Evolutionary conservation across 2,113 vertebrate genomes (phyloP), one percentile per base, ranked within the genome.

Genomic region (Rhinoderma darwinii): DNA sequence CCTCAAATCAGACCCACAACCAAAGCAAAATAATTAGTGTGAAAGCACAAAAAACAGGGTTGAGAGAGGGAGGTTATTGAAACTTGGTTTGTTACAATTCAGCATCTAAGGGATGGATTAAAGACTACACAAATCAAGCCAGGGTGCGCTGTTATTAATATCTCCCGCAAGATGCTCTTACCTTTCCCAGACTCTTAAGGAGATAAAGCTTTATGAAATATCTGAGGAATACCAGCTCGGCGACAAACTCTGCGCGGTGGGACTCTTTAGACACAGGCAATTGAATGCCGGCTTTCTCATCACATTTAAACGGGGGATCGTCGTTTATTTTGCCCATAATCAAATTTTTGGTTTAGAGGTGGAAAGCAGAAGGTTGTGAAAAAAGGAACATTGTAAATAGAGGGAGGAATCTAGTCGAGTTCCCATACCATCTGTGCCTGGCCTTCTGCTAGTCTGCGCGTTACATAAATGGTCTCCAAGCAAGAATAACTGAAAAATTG

Each of bases 341-440:
- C 59, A 50, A 39, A 83, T 75, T 84, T 84, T 76, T 84, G 32
- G 41, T 81, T 59, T 76, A 84, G 73, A 59, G 35, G 5, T 44
- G 50, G 39, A 74, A 59, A 61, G 41, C 73, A 84, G 83, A 84
- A 84, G 83, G 83, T 59, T 84, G 73, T 43, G 61, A 41, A 32
- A n/a, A 73, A 54, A 44, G 50, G 47, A 59, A 61, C n/a, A 43
- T 75, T 84, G 18, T 75, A 59, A 63, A 76, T 76, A 76, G 54
- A 76, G 83, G 41, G 54, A 47, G 59, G 50, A 47, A 84, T 27
- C 20, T 59, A 27, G 50, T 10, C 20, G 51, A 56, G 35, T 77
- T 84, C 73, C 73, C 83, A 22, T 30, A 84, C 72, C 83, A 84
- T 84, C 83, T 84, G 83, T 84, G 73, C 37, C 39, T n/a, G 50